Conservation (phyloP, 2,888 invertebrate species). For the Idaea aversata region DNA sequence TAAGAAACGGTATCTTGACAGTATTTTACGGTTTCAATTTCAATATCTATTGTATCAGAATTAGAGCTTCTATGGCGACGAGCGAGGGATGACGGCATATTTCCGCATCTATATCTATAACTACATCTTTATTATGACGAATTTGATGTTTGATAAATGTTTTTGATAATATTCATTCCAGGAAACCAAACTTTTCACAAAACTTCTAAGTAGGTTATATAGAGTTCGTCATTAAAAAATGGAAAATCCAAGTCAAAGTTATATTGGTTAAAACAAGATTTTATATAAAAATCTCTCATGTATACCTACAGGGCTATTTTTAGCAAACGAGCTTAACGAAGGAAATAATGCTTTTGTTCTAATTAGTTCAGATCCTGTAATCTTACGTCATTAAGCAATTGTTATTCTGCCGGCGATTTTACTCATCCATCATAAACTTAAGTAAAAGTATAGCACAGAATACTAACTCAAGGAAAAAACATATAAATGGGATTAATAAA, state of each 20-base stretch:
- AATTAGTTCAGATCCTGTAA: not conserved
- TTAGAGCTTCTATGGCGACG: too few species aligned
- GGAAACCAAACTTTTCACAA: not conserved
- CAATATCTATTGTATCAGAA: too few species aligned
- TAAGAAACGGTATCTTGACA: too few species aligned
- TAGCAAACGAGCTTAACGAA: not conserved
- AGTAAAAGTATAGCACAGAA: not conserved
- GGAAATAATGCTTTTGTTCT: not conserved
- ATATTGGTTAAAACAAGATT: not conserved
- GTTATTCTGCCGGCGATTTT: not conserved
- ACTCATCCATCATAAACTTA: not conserved
- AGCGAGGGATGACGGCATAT: too few species aligned
- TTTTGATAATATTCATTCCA: not conserved
- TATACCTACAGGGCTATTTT: not conserved
- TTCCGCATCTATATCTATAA: too few species aligned
- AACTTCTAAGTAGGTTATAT: not conserved
- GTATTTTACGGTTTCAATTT: too few species aligned
- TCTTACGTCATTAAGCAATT: not conserved
- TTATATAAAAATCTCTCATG: not conserved
- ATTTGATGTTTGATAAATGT: not conserved
- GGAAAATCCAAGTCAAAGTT: not conserved
- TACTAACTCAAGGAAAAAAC: conserved; percentile 1
- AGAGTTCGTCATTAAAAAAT: not conserved
- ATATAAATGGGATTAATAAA: not conserved
- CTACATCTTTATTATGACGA: not conserved